phyloP scores from a whole-genome alignment of 53 echinoderm and acorn worm genomes.

The Echinometra lucunter region DNA sequence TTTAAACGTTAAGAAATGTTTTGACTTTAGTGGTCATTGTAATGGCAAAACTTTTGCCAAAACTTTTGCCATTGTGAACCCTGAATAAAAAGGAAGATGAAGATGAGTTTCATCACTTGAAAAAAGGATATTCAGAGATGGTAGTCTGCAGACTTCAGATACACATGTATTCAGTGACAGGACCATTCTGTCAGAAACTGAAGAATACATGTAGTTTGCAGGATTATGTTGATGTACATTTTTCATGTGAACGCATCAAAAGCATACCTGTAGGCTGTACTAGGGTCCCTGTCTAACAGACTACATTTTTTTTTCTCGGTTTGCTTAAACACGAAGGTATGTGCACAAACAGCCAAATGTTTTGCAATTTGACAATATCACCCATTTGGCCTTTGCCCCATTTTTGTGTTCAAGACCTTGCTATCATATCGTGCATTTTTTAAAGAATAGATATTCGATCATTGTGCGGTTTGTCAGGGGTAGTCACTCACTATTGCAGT shows the following conservation, averaged over 20 bases:
- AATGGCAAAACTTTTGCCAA: too few relatives aligned
- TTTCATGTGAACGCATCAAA: neutral
- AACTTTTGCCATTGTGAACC: too few relatives aligned
- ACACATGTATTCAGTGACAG: neutral
- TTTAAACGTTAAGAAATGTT: too few relatives aligned
- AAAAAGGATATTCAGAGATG: too few relatives aligned
- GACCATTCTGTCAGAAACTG: too few relatives aligned
- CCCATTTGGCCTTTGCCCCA: constrained; percentile 38
- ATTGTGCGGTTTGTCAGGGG: too few relatives aligned
- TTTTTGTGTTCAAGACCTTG: constrained; percentile 36
- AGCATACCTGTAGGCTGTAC: neutral
- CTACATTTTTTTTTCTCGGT: neutral
- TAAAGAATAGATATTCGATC: too few relatives aligned
- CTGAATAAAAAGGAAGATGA: too few relatives aligned
- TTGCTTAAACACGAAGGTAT: neutral
- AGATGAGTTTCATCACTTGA: too few relatives aligned
- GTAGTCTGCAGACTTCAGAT: too few relatives aligned
- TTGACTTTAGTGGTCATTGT: too few relatives aligned
- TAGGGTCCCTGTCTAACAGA: neutral
- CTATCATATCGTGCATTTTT: neutral
- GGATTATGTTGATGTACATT: neutral
- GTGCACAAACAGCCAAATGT: neutral
- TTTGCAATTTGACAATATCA: neutral
- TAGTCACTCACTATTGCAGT: too few relatives aligned
- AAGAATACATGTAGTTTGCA: neutral